Evolutionary conservation across 2,888 invertebrate genomes (phyloP).

Genomic region (Gymnoscelis rufifasciata): DNA sequence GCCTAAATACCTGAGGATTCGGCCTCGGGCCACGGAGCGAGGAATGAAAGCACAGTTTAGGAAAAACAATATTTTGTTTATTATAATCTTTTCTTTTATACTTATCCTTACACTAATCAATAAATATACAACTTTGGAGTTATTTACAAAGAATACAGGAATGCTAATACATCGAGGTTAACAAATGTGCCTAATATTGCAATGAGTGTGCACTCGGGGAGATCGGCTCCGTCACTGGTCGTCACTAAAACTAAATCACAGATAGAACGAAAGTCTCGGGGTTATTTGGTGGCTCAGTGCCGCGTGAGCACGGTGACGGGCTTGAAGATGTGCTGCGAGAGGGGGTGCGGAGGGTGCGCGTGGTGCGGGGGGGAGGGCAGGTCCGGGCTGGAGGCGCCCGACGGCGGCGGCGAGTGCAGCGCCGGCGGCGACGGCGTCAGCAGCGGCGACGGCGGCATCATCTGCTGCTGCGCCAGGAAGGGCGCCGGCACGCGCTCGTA

Average conservation of each 20-base stretch:
- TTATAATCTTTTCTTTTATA: slow-evolving; percentile 57
- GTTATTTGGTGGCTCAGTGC: slow-evolving; percentile 57
- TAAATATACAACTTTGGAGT: slow-evolving; percentile 71
- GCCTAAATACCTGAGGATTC: background rate
- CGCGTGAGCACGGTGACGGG: slow-evolving; percentile 79
- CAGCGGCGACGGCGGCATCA: slow-evolving; percentile 47
- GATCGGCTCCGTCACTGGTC: slow-evolving; percentile 57
- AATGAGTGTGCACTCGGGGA: slow-evolving; percentile 31
- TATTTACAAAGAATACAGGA: slow-evolving; percentile 65
- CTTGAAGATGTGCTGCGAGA: slow-evolving; percentile 73
- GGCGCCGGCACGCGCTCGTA: slow-evolving; percentile 56
- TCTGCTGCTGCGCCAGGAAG: slow-evolving; percentile 38
- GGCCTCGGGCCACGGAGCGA: slow-evolving; percentile 10
- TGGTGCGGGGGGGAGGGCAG: slow-evolving; percentile 62
- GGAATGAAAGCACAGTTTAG: slow-evolving; percentile 31
- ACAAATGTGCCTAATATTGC: slow-evolving; percentile 49
- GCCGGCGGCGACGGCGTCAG: slow-evolving; percentile 67
- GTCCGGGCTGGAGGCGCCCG: slow-evolving; percentile 65
- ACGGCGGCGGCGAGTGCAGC: slow-evolving; percentile 58
- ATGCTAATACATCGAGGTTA: slow-evolving; percentile 47
- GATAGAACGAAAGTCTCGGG: slow-evolving; percentile 51
- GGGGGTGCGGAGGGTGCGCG: slow-evolving; percentile 59
- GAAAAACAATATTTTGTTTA: slow-evolving; percentile 59
- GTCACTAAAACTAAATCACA: slow-evolving; percentile 68
- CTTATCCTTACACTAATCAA: slow-evolving; percentile 55